phyloP scores from a whole-genome alignment of 2,888 invertebrate genomes.

The Amblyteles armatorius region DNA sequence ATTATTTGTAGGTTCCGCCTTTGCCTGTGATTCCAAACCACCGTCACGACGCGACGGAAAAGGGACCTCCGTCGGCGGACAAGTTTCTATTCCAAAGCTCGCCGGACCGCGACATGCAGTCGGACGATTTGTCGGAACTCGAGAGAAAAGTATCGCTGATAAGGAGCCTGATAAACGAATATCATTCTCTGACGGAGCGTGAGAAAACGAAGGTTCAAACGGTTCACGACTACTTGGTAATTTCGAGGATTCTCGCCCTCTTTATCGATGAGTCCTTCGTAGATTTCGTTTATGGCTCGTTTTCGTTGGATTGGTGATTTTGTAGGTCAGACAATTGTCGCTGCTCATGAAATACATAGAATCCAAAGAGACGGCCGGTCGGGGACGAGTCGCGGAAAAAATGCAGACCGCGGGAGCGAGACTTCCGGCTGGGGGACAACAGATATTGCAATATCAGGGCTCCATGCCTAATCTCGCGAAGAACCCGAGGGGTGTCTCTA shows the following conservation, averaged over 20 bases:
- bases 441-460: slow-evolving; percentile 65
- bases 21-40: slow-evolving; percentile 57
- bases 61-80: slow-evolving; percentile 36
- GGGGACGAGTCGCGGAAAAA: slow-evolving; percentile 30
- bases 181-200: slow-evolving; percentile 71
- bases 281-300: not conserved
- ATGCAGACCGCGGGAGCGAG: slow-evolving; percentile 3
- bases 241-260: not conserved
- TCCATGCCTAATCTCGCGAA: slow-evolving; percentile 41
- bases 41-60: slow-evolving; percentile 26
- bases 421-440: slow-evolving; percentile 14
- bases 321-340: slow-evolving; percentile 72
- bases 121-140: slow-evolving; percentile 69
- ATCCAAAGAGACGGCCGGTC: slow-evolving; percentile 65
- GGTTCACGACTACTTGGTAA: slow-evolving; percentile 79
- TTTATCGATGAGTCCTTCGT: not conserved
- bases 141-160: slow-evolving; percentile 73
- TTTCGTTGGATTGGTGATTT: not conserved
- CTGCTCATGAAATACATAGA: slow-evolving; percentile 73
- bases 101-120: slow-evolving; percentile 1
- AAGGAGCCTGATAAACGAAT: slow-evolving; percentile 76
- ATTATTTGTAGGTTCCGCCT: slow-evolving; percentile 65
- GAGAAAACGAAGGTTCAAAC: slow-evolving; percentile 77
- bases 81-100: slow-evolving; percentile 71
- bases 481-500: slow-evolving; percentile 32